These are phyloP conservation scores for Corythornis cristatus DNA, from an alignment of 2,113 vertebrate genomes.

Conservation along the genomic window DNA sequence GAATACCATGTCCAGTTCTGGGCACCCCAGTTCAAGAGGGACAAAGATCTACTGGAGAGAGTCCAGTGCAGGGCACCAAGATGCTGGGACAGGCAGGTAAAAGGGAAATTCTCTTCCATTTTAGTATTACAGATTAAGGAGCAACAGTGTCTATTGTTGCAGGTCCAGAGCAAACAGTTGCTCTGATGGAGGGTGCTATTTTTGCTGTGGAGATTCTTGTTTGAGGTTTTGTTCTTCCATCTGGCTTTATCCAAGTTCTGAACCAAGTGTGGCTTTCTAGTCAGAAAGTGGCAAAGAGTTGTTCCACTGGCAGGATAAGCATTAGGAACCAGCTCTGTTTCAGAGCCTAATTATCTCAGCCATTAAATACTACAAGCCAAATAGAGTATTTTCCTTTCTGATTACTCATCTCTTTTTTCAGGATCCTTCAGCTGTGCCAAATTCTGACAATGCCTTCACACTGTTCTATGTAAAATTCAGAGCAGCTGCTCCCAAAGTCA, in stretches of 20 bases:
- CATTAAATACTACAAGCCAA: neutral
- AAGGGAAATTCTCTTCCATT: neutral
- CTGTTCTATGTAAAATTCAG: conserved; percentile 97
- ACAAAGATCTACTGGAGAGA: too few species aligned
- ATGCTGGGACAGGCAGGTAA: neutral
- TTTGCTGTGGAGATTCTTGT: neutral
- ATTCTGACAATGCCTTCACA: conserved; percentile 94
- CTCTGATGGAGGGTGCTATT: neutral
- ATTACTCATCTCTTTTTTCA: conserved; percentile 67
- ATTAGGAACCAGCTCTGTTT: neutral
- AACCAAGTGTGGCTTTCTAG: neutral
- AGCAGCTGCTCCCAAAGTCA: conserved; percentile 95
- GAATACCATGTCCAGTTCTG: too few species aligned
- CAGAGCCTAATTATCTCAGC: neutral
- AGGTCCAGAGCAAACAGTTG: neutral
- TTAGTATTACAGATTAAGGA: neutral
- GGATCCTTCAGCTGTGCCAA: conserved; percentile 89
- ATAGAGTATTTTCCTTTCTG: neutral
- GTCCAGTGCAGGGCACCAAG: too few species aligned
- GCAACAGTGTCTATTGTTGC: neutral
- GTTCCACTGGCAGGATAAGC: neutral
- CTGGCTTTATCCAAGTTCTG: neutral
- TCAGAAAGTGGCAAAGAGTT: neutral
- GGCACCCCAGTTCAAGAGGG: too few species aligned
- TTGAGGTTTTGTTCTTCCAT: neutral